phyloP scores from a whole-genome alignment of 2,888 invertebrate genomes.

The Acleris emargana region DNA sequence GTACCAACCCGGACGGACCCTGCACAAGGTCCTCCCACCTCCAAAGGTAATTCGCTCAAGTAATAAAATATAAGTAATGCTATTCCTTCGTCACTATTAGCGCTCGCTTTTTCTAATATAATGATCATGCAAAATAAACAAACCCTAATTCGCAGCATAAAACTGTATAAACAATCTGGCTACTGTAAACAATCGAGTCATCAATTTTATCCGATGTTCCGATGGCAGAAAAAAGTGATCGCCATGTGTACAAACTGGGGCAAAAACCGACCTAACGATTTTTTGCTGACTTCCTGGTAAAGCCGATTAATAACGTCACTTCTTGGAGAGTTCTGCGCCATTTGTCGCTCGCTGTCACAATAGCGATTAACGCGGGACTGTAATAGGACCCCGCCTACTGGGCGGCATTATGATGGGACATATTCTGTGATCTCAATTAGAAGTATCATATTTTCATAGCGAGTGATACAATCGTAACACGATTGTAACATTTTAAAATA shows the following conservation, averaged over 20 bases:
- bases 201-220: conserved; percentile 36
- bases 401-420: conserved; percentile 54
- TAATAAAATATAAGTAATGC: background rate
- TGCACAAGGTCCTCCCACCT: too few relatives aligned
- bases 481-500: too few relatives aligned
- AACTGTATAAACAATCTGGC: conserved; percentile 22
- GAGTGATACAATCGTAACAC: too few relatives aligned
- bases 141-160: conserved; percentile 16
- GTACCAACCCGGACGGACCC: too few relatives aligned
- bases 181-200: conserved; percentile 40
- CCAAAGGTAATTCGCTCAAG: too few relatives aligned
- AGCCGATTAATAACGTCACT: conserved; percentile 58
- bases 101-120: conserved; percentile 44
- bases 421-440: conserved; percentile 33
- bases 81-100: conserved; percentile 46
- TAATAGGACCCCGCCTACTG: conserved; percentile 71
- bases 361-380: conserved; percentile 66
- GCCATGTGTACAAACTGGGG: conserved; percentile 59
- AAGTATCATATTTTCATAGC: background rate
- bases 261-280: conserved; percentile 54
- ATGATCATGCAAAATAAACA: conserved; percentile 31
- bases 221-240: conserved; percentile 45
- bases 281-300: conserved; percentile 59
- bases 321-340: conserved; percentile 56
- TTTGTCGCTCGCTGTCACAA: conserved; percentile 81